A percentile compares a stretch with the other conserved stretches of the same genome.
phyloP scores from a whole-genome alignment of 2,888 invertebrate genomes.

The Tryphoninae sp. region DNA sequence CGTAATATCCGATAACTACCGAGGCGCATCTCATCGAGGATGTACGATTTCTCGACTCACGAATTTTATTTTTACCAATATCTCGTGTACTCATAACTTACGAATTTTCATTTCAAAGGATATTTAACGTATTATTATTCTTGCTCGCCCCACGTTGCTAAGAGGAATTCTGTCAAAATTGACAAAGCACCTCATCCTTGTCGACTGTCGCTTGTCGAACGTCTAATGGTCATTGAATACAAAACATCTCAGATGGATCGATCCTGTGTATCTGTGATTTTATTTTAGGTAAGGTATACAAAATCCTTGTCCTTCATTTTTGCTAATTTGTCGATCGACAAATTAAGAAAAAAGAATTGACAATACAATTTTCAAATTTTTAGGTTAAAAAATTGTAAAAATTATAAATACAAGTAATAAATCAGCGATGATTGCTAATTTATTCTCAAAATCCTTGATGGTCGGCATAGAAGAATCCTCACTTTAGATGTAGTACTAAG shows the following conservation, averaged over 20 bases:
- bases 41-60: conserved; percentile 62
- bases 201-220: conserved; percentile 52
- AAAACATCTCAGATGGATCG: not conserved
- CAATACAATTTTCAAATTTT: too few species aligned
- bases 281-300: too few species aligned
- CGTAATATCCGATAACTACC: conserved; percentile 68
- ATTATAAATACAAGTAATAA: too few species aligned
- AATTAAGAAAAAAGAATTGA: too few species aligned
- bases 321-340: too few species aligned
- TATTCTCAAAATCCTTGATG: too few species aligned
- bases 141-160: conserved; percentile 49
- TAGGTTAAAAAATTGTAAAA: too few species aligned
- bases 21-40: conserved; percentile 75
- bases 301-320: too few species aligned
- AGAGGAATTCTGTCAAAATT: conserved; percentile 53
- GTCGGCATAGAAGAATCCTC: conserved; percentile 1
- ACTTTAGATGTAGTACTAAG: too few species aligned
- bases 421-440: too few species aligned
- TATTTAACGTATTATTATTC: conserved; percentile 30
- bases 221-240: not conserved
- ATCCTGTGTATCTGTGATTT: too few species aligned
- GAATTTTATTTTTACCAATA: conserved; percentile 39
- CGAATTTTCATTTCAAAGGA: conserved; percentile 58
- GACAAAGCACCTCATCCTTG: conserved; percentile 39
- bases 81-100: conserved; percentile 52